Evolutionary conservation across 2,113 vertebrate species (phyloP).

Genomic region (Trichechus manatus): DNA sequence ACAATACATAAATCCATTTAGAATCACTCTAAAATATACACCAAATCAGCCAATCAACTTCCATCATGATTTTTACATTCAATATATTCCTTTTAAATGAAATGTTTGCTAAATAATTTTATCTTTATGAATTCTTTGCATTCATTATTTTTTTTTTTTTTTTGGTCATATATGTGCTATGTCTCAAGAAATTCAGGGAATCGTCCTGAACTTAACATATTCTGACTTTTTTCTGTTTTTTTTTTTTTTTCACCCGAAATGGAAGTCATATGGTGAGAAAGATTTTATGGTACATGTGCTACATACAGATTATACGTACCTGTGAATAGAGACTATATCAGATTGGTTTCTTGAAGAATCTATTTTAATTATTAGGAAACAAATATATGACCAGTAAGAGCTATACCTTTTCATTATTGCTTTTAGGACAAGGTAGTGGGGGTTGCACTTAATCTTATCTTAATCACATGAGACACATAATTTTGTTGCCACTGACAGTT

Average conservation of each 20-base stretch:
- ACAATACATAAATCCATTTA: not conserved
- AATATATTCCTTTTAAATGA: not conserved
- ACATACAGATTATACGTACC: not conserved
- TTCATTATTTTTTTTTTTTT: too few species aligned
- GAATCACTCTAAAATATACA: not conserved
- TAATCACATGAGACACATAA: not conserved
- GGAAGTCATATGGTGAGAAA: not conserved
- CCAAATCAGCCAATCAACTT: not conserved
- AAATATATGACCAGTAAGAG: not conserved
- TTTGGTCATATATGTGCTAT: not conserved
- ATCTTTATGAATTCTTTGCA: not conserved
- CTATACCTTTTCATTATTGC: not conserved
- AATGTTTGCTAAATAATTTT: not conserved
- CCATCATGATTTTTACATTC: not conserved
- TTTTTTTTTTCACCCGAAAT: too few species aligned
- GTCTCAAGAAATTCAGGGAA: not conserved
- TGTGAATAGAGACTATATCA: not conserved
- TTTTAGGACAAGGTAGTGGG: not conserved
- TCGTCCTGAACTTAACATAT: not conserved
- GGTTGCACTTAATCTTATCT: constrained; percentile 6
- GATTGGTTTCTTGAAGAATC: not conserved
- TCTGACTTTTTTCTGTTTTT: not conserved
- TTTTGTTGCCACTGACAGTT: constrained; percentile 9
- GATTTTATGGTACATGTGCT: not conserved
- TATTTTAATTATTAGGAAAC: not conserved